These are phyloP conservation scores for Camponotus floridanus DNA, from an alignment of 1,140 invertebrate genomes.

Conservation along the genomic window DNA sequence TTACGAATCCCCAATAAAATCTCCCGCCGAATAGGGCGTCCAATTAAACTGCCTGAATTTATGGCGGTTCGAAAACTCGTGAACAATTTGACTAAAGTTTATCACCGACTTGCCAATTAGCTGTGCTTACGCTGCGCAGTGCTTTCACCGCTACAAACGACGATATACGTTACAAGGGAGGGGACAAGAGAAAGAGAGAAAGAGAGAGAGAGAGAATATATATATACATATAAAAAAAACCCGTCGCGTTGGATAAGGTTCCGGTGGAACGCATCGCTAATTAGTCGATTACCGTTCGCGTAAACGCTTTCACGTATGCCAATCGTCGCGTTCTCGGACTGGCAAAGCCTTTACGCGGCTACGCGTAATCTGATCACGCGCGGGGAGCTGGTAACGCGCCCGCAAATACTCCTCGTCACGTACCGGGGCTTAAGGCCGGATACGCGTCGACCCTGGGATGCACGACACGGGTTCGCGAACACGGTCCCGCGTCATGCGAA, in stretches of 20 bases:
- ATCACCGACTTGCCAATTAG: slow-evolving; percentile 55
- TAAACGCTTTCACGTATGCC: slow-evolving; percentile 31
- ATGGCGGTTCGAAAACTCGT: slow-evolving; percentile 31
- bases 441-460: slow-evolving; percentile 50
- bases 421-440: slow-evolving; percentile 74
- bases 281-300: slow-evolving; percentile 65
- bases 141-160: slow-evolving; percentile 13
- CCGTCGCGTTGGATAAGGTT: slow-evolving; percentile 37
- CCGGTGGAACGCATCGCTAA: slow-evolving; percentile 64
- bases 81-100: slow-evolving; percentile 60
- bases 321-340: slow-evolving; percentile 32
- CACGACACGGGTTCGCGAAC: slow-evolving; percentile 44
- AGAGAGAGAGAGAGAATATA: not conserved
- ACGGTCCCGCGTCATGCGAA: slow-evolving; percentile 45
- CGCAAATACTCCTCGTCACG: slow-evolving; percentile 78
- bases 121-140: not conserved
- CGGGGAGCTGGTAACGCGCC: slow-evolving; percentile 67
- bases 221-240: not conserved
- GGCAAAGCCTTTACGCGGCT: slow-evolving; percentile 61
- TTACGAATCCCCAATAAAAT: slow-evolving; percentile 10
- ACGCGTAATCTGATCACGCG: slow-evolving; percentile 78
- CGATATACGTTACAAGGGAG: not conserved
- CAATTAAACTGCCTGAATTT: slow-evolving; percentile 57
- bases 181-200: not conserved
- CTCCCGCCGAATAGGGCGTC: slow-evolving; percentile 7